Conservation (phyloP, 2,113 vertebrate genomes). For the Brachyhypopomus occidentalis region DNA sequence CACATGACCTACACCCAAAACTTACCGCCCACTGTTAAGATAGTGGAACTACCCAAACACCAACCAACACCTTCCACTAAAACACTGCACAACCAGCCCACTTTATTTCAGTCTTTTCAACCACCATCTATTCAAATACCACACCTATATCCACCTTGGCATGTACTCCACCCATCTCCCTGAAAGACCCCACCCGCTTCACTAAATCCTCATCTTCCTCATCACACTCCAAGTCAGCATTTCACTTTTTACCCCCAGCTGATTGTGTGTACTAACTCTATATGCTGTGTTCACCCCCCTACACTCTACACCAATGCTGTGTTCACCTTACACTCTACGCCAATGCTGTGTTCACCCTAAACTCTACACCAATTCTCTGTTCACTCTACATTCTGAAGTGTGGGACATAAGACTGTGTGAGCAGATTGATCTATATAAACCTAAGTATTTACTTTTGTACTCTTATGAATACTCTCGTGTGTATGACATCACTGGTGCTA, state of each 20-base stretch:
- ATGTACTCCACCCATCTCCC: too few relatives aligned
- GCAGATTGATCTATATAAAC: constrained; percentile 53
- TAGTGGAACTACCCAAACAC: too few relatives aligned
- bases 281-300: too few relatives aligned
- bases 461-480: constrained; percentile 61
- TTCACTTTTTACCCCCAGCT: background rate
- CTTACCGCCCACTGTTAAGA: too few relatives aligned
- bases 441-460: constrained; percentile 62
- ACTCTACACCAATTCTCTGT: constrained; percentile 4
- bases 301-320: constrained; percentile 7
- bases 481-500: constrained; percentile 74
- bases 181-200: too few relatives aligned
- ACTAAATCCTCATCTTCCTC: background rate
- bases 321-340: background rate
- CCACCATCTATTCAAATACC: too few relatives aligned
- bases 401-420: background rate
- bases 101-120: too few relatives aligned
- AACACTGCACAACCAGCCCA: background rate
- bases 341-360: background rate
- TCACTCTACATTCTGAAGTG: background rate
- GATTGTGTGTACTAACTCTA: background rate
- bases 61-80: background rate
- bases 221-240: background rate
- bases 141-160: too few relatives aligned
- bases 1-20: too few relatives aligned